Conservation (phyloP, 2,888 invertebrate genomes). For the Eulithis testata region DNA sequence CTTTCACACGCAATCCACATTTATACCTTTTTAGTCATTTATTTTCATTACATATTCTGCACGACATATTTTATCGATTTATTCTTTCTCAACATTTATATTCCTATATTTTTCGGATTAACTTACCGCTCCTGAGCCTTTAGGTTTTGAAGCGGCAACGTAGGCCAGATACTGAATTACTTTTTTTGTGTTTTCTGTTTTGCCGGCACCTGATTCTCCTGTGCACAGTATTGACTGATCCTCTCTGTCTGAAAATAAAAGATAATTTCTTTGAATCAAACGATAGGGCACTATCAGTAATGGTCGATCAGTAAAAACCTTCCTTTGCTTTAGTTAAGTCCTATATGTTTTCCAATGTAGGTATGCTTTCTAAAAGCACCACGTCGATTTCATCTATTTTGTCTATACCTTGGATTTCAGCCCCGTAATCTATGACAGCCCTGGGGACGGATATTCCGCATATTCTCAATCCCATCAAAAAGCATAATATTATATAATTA, state of each 20-base stretch:
- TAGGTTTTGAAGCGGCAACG: slow-evolving; percentile 99
- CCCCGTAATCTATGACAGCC: too few species aligned
- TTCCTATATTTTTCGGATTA: background rate
- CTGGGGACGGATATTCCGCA: too few species aligned
- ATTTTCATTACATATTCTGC: background rate
- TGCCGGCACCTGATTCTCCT: slow-evolving; percentile 99
- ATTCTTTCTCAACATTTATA: background rate
- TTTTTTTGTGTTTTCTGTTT: slow-evolving; percentile 99
- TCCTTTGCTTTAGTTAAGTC: too few species aligned
- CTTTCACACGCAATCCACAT: background rate
- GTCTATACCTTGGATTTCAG: too few species aligned
- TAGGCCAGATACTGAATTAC: slow-evolving; percentile 99
- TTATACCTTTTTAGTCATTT: background rate
- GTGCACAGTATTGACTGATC: slow-evolving; percentile 99
- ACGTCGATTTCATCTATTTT: too few species aligned
- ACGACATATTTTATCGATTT: background rate
- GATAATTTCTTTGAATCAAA: slow-evolving; percentile 19
- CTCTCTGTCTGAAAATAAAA: slow-evolving; percentile 93
- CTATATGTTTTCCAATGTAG: too few species aligned
- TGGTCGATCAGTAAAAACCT: too few species aligned
- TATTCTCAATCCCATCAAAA: too few species aligned
- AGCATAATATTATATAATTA: too few species aligned
- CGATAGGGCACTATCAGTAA: background rate
- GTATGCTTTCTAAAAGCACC: too few species aligned
- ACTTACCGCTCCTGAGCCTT: slow-evolving; percentile 94